phyloP scores from a whole-genome alignment of 2,797 vertebrate species.

The Tragelaphus oryx region DNA sequence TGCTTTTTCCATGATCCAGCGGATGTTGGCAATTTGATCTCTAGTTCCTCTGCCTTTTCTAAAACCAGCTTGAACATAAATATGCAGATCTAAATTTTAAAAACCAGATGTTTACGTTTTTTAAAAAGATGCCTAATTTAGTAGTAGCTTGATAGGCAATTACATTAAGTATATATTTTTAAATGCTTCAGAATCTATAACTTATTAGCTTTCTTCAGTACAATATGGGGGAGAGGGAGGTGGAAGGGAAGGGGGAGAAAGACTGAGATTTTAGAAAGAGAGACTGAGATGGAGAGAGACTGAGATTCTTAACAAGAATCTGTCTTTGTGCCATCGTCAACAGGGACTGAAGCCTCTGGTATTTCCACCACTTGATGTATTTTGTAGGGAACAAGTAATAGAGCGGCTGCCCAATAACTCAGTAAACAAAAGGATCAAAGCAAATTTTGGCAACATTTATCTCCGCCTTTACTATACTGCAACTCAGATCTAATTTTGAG shows the following conservation, averaged over 20 bases:
- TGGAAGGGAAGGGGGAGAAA: too few species aligned
- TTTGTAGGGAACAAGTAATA: not conserved
- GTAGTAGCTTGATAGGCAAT: not conserved
- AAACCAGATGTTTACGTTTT: not conserved
- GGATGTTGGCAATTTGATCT: too few species aligned
- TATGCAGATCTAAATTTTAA: not conserved
- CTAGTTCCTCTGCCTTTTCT: too few species aligned
- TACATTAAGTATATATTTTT: not conserved
- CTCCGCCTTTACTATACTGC: fast-evolving
- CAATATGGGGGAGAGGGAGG: not conserved
- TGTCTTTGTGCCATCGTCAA: not conserved
- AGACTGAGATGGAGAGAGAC: not conserved
- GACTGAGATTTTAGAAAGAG: not conserved
- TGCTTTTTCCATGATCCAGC: too few species aligned
- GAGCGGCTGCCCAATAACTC: not conserved
- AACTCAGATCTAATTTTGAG: not conserved
- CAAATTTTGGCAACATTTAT: not conserved
- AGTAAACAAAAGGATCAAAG: not conserved
- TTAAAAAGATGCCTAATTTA: not conserved
- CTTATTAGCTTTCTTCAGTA: not conserved
- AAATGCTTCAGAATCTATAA: not conserved
- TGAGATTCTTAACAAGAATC: not conserved
- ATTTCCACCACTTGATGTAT: not conserved
- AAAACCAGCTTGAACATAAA: too few species aligned
- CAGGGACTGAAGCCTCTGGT: not conserved